Conservation (phyloP, 2,113 vertebrate genomes). For the Amazona guildingii region DNA sequence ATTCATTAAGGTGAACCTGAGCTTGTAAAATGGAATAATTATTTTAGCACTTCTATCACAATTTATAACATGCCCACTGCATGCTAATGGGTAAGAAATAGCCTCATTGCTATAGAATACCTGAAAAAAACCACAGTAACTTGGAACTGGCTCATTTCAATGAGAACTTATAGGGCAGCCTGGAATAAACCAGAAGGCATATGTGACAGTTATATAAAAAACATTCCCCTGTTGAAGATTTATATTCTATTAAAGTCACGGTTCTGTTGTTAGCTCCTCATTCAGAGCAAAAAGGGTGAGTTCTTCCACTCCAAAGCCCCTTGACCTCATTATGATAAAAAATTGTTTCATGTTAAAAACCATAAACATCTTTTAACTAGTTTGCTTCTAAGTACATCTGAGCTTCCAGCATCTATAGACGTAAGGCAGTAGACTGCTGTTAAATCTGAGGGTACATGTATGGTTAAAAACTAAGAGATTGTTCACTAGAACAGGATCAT, state of each 20-base stretch:
- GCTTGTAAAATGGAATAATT: conserved; percentile 19
- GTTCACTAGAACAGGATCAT: neutral
- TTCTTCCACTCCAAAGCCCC: neutral
- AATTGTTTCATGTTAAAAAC: neutral
- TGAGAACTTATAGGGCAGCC: neutral
- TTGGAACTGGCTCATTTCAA: neutral
- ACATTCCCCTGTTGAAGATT: neutral
- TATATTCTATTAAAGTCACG: neutral
- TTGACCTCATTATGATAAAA: neutral
- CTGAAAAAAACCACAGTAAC: neutral
- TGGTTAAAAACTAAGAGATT: neutral
- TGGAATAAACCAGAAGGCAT: neutral
- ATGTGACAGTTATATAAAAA: neutral
- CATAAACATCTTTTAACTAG: neutral
- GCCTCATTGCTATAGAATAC: neutral
- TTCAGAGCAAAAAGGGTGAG: neutral
- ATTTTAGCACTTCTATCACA: conserved; percentile 6
- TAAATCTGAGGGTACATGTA: neutral
- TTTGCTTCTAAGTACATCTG: neutral
- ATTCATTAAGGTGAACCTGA: conserved; percentile 12
- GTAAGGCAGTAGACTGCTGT: neutral
- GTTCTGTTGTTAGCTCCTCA: neutral
- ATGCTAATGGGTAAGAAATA: conserved; percentile 11
- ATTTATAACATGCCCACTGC: neutral
- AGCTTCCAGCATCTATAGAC: neutral